Base-by-base conservation (phyloP, 2,888 invertebrate species). In the Meteorus cinctellus region DNA sequence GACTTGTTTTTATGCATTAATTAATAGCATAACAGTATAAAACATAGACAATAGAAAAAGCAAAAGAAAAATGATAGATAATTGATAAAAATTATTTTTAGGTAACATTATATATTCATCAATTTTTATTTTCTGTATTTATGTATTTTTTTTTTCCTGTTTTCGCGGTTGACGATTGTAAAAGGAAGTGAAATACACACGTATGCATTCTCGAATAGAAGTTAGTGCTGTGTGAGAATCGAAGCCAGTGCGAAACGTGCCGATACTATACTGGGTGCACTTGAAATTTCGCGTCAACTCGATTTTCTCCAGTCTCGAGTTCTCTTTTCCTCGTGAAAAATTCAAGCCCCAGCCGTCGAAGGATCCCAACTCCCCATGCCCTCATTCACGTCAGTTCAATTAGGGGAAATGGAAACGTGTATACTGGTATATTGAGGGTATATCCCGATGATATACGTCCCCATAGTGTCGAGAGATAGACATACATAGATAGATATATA, bases 291-390 rank as follows among this genome's bases (percentile, higher is more conserved):
- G 55, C 36, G 59, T 66, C 59, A 73, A 73, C 65, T 73, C 55
- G 72, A 72, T 71, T 31, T 65, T 72, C 62, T 63, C 34, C 16
- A 45, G 48, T 63, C 48, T 63, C 63, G 41, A 36, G 55, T 36
- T 55, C 66, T 65, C 41, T 73, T 73, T 73, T 34, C 19, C 66
- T 66, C 55, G 51, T 73, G n/a, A 73, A 73, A 66, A 73, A 73
- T 73, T 73, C 72, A 73, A 27, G 48, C 14, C 24, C 59, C 72
- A 65, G 55, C 72, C 51, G 72, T 73, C 51, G 51, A 65, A 34
- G 66, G 36, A 72, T 34, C 31, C 31, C 34, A 62, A n/a, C 59
- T 19, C 63, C 63, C 59, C 59, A 41, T 31, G 29, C 65, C 41
- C 41, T 60, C 71, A 72, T 72, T 72, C 60, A 72, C 62, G 62